A percentile compares a stretch with the other conserved stretches of the same genome.
Evolutionary conservation across 1,140 invertebrate species (phyloP).

Genomic region (Antheraea mylitta): DNA sequence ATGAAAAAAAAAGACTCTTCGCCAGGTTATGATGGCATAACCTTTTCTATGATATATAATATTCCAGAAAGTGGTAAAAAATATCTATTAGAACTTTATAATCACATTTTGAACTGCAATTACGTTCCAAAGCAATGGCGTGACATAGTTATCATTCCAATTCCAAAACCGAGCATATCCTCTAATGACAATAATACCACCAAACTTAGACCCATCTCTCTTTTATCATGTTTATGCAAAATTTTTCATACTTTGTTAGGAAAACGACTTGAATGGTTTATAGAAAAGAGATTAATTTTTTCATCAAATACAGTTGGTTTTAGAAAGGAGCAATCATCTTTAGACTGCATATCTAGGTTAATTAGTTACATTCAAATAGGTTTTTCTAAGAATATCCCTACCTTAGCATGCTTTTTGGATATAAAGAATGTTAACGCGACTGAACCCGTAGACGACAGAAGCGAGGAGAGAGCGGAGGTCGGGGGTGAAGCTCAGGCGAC

Average conservation of each 20-base stretch:
- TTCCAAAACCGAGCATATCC: slow-evolving; percentile 15
- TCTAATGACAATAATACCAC: background rate
- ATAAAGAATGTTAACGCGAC: no score
- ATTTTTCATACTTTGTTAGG: slow-evolving; percentile 35
- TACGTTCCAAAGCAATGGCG: slow-evolving; percentile 26
- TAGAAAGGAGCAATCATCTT: slow-evolving; percentile 28
- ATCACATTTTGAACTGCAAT: slow-evolving; percentile 11
- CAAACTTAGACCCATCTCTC: slow-evolving; percentile 34
- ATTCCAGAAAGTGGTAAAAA: slow-evolving; percentile 21
- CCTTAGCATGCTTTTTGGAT: slow-evolving; percentile 33
- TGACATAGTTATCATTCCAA: slow-evolving; percentile 18
- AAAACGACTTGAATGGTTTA: slow-evolving; percentile 33
- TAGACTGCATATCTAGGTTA: slow-evolving; percentile 26
- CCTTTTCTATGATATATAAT: slow-evolving; percentile 38
- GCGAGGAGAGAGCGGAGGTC: no score
- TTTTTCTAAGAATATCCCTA: slow-evolving; percentile 31
- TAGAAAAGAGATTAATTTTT: slow-evolving; percentile 33
- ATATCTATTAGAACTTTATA: slow-evolving; percentile 25
- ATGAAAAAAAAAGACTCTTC: slow-evolving; percentile 35
- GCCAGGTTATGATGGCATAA: slow-evolving; percentile 33
- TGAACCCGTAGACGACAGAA: no score
- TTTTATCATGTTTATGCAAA: slow-evolving; percentile 39
- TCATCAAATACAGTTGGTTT: slow-evolving; percentile 30
- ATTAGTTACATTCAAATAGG: slow-evolving; percentile 33
- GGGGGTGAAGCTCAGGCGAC: no score